These are phyloP conservation scores for Chloroceryle amazona DNA, from an alignment of 2,797 vertebrate species.

Conservation along the genomic window DNA sequence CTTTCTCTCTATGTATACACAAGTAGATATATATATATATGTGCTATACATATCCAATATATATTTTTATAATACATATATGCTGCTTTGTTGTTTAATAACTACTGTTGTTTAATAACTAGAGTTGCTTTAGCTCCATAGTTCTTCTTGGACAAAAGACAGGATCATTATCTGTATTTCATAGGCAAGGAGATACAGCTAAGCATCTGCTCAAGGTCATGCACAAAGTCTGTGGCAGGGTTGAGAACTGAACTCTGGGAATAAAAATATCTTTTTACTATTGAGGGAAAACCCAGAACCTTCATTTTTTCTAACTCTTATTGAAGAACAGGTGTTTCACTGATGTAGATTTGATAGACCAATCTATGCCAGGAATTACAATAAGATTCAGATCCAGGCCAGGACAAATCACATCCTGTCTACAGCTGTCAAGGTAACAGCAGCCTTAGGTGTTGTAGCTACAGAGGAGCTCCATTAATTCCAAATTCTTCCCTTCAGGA, in stretches of 20 bases:
- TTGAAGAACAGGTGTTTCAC: neutral
- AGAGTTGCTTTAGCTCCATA: neutral
- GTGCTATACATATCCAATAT: no score
- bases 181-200: neutral
- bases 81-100: neutral
- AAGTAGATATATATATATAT: neutral
- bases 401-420: neutral
- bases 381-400: neutral
- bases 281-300: neutral
- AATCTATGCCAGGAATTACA: neutral
- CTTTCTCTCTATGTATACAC: neutral
- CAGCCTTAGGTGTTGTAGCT: neutral
- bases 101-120: neutral
- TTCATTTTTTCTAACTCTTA: neutral
- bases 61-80: neutral
- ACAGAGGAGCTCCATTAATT: neutral
- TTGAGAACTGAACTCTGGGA: neutral
- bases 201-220: neutral
- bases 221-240: neutral
- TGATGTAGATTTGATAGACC: neutral
- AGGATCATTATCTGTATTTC: neutral
- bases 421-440: neutral
- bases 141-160: neutral
- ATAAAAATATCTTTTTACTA: neutral
- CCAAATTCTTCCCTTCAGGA: neutral